Evolutionary conservation across 2,113 vertebrate species (phyloP), one percentile per base, ranked within the genome.

Genomic region (Phoxinus phoxinus): DNA sequence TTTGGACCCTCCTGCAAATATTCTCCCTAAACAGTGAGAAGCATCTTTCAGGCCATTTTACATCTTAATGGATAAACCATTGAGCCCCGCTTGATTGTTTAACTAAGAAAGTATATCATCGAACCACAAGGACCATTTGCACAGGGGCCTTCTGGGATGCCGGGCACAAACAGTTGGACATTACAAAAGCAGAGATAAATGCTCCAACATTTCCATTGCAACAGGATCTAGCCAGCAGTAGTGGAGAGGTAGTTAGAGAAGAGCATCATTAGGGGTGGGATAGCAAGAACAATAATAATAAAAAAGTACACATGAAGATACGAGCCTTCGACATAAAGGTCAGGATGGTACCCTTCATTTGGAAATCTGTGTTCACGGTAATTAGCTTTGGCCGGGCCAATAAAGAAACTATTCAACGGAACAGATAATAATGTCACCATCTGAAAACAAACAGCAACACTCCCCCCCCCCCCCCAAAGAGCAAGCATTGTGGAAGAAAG

Each of bases 71-170:
- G 87, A 89, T 89, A 76, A 13, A 37, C 88, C 90, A 93, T 91
- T 89, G 91, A 92, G 89, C 88, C 90, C 87, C 30, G 67, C 81
- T 86, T 92, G 92, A 93, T 93, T 93, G 92, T 90, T 92, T 93
- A 89, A 91, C 90, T 80, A 89, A 85, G 81, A 86, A 90, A 88
- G 83, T 85, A 88, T 82, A 86, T 83, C 88, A 91, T 90, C 87
- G 92, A 93, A 89, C 85, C 81, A 77, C 73, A 75, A 72, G 87
- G 88, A 84, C 86, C 79, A 75, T 90, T 91, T 79, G 81, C 86
- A 87, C 91, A 84, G 63, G 81, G 87, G 84, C 88, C 89, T 83
- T 85, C 80, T 89, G 92, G 89, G 90, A 93, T 83, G 85, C 77
- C 11, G 61, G 76, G 67, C 61, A 90, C 89, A 89, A 89, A 88